Percentiles rank a stretch among this genome's conserved stretches.
These are phyloP conservation scores for Festucalex cinctus DNA, from an alignment of 2,113 vertebrate genomes.

Conservation along the genomic window DNA sequence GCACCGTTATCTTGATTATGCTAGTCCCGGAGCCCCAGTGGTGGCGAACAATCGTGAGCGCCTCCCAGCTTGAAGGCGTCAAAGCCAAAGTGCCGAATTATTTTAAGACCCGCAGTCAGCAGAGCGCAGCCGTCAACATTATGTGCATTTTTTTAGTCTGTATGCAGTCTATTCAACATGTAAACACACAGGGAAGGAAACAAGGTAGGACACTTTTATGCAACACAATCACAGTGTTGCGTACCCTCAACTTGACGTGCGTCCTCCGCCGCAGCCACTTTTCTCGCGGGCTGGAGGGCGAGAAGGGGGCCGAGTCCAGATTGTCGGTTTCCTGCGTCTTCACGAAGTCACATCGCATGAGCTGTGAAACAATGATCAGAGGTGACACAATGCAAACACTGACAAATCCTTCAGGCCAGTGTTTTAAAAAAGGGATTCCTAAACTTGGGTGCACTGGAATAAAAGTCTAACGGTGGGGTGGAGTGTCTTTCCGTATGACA, in stretches of 20 bases:
- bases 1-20: slow-evolving; percentile 36
- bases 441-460: background rate
- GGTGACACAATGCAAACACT: background rate
- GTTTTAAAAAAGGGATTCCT: background rate
- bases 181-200: background rate
- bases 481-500: background rate
- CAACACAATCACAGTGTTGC: slow-evolving; percentile 9
- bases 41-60: slow-evolving; percentile 21
- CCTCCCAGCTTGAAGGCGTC: slow-evolving; percentile 21
- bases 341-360: slow-evolving; percentile 87
- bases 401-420: background rate
- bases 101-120: slow-evolving; percentile 18
- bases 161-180: slow-evolving; percentile 12
- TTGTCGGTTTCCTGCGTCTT: slow-evolving; percentile 78
- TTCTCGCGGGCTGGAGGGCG: slow-evolving; percentile 83
- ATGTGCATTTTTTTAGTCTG: slow-evolving; percentile 39
- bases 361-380: slow-evolving; percentile 66
- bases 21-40: background rate
- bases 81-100: slow-evolving; percentile 40
- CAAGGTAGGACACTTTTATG: background rate
- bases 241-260: slow-evolving; percentile 91
- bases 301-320: slow-evolving; percentile 76
- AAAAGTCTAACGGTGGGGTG: background rate
- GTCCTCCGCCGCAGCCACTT: slow-evolving; percentile 95
- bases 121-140: background rate